Conservation (phyloP, 2,113 vertebrate genomes). For the Chunga burmeisteri region DNA sequence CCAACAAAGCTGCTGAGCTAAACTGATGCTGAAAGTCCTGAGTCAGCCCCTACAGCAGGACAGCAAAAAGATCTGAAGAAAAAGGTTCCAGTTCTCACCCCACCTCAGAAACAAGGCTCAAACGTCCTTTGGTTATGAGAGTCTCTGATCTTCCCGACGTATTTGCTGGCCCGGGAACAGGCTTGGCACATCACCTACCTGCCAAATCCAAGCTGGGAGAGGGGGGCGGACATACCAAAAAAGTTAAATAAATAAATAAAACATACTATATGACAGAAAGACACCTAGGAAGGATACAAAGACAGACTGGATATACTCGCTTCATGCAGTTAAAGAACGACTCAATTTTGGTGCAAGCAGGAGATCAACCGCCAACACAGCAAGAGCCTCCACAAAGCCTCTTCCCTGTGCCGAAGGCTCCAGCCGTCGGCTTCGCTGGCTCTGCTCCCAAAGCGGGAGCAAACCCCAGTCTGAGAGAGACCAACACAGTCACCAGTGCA, state of each 20-base stretch:
- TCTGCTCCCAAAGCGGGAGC: neutral
- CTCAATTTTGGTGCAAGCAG: neutral
- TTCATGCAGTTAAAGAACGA: neutral
- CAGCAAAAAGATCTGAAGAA: constrained; percentile 2
- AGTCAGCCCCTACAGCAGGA: neutral
- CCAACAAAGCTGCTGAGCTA: constrained; percentile 8
- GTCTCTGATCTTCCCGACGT: neutral
- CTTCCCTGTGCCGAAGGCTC: neutral
- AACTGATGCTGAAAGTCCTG: neutral
- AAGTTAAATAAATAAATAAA: neutral
- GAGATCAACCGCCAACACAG: neutral
- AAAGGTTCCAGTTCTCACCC: constrained; percentile 8
- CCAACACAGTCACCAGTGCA: neutral
- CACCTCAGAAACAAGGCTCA: neutral
- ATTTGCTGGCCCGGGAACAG: neutral
- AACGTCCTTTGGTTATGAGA: neutral
- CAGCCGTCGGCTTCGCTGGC: neutral
- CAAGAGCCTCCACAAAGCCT: neutral
- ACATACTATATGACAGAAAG: neutral
- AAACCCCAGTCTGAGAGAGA: neutral
- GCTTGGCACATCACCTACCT: neutral
- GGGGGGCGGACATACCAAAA: neutral
- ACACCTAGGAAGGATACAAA: neutral
- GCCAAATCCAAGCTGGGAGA: neutral
- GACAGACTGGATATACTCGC: neutral